Percentiles rank a stretch among this genome's conserved stretches.
Evolutionary conservation across 1,140 invertebrate species (phyloP).

Genomic region (Hyles vespertilio): DNA sequence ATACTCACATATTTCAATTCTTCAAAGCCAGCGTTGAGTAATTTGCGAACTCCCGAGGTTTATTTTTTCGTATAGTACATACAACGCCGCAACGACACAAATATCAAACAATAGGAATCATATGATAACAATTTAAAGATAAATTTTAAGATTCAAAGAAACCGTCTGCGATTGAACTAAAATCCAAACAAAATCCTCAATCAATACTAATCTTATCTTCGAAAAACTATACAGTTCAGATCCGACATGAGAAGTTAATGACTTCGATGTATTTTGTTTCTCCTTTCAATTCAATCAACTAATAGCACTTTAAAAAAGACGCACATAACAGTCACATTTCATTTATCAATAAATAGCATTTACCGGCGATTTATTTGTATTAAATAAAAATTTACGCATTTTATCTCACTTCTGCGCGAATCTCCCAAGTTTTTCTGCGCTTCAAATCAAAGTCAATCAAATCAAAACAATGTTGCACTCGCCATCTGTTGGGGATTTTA

Average conservation of each 20-base stretch:
- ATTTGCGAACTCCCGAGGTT: no score
- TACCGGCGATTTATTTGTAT: no score
- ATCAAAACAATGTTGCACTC: constrained; percentile 21
- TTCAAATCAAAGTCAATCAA: constrained; percentile 28
- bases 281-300: no score
- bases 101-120: constrained; percentile 6
- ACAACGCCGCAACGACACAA: no score
- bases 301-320: no score
- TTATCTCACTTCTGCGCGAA: constrained; percentile 32
- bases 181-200: constrained; percentile 17
- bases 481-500: no score
- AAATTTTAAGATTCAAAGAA: constrained; percentile 9
- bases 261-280: background rate
- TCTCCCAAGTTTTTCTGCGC: constrained; percentile 38
- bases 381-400: no score
- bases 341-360: no score
- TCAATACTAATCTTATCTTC: constrained; percentile 25
- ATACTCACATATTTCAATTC: no score
- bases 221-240: constrained; percentile 15
- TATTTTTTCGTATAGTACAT: no score
- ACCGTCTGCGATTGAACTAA: constrained; percentile 4
- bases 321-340: no score
- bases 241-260: constrained; percentile 4
- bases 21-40: no score
- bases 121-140: constrained; percentile 7